Base-by-base conservation (phyloP, 2,888 invertebrate species). In the Euspilapteryx auroguttella region DNA sequence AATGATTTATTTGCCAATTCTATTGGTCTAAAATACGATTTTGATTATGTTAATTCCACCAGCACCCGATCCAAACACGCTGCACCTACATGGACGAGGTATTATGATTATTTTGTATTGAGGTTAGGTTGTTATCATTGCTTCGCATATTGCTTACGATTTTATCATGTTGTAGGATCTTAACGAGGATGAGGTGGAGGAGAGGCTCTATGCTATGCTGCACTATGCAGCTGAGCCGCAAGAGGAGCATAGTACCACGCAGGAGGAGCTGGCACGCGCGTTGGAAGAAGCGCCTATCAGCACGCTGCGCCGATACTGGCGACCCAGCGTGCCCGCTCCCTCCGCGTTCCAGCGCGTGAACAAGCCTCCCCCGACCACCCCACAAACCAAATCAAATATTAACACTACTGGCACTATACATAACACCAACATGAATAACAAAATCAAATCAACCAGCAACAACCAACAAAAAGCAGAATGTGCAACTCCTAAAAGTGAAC, bases 1-100 rank as follows among this genome's bases (percentile, higher is more conserved):
- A 56, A 69, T 65, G 68, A n/a, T n/a, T n/a, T n/a, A n/a, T n/a
- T n/a, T n/a, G n/a, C n/a, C n/a, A n/a, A n/a, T n/a, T n/a, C n/a
- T n/a, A n/a, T n/a, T n/a, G n/a, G 47, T 47, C 42, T 45, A 51
- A 44, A 45, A 56, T 44, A 14, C 49, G 55, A 50, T 61, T 54
- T 55, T 56, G 56, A 68, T 66, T 73, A 73, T 73, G 73, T 71
- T 64, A 47, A 53, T 58, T 61, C 61, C 49, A 45, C 46, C 52
- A 52, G 45, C 56, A 48, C 62, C 64, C 54, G 42, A 50, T 54
- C 62, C 50, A 49, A 56, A 63, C 55, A 61, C 44, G 45, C 55
- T 50, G 49, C 53, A 48, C 44, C 62, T 71, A 53, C 52, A 75
- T 75, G 73, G 73, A 71, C 51, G 69, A 71, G 66, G 73, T 73